Evolutionary conservation across 2,113 vertebrate genomes (phyloP), one percentile per base, ranked within the genome.

Genomic region (Anseranas semipalmata): DNA sequence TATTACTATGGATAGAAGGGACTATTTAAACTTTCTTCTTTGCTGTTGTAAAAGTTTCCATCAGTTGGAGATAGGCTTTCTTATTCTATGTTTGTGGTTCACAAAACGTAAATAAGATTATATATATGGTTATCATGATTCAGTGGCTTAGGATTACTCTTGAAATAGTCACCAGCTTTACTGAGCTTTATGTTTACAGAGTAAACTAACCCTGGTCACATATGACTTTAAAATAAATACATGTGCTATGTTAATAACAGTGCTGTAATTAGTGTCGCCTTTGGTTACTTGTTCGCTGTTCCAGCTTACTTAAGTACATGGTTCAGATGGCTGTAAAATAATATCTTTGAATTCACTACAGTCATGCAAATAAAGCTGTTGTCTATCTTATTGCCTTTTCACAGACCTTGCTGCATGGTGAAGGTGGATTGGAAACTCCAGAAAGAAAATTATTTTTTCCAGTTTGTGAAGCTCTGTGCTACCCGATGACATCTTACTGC

Each of bases 371-470:
- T 48, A 80, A 92, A 84, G 4, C 6, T 25, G 10, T 66, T 73
- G 76, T 79, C 41, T 70, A 12, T 60, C 48, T 74, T 27, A 25
- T 0, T 60, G 9, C 39, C n/a, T 56, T 86, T 65, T 74, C 50
- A 32, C 3, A 8, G 28, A 10, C 4, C 14, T 87, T 45, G 7
- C 27, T 70, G 30, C 0, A 0, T 63, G 46, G 7, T 62, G 5
- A 24, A 39, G 10, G 30, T 71, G 24, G 14, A 37, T 28, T 77
- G 48, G n/a, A 85, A 92, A 35, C 9, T 67, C 8, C 43, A 67
- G 50, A 81, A 87, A 50, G 18, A 74, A 89, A 74, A 15, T 9
- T 16, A 3, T 55, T 74, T 92, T 79, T 91, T 48, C n/a, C 41
- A 16, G 6, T 46, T 12, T 35, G 9, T 46, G 74, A 74, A 46